These are phyloP conservation scores for Apocheima hispidaria DNA, from an alignment of 2,888 invertebrate genomes.

Conservation along the genomic window DNA sequence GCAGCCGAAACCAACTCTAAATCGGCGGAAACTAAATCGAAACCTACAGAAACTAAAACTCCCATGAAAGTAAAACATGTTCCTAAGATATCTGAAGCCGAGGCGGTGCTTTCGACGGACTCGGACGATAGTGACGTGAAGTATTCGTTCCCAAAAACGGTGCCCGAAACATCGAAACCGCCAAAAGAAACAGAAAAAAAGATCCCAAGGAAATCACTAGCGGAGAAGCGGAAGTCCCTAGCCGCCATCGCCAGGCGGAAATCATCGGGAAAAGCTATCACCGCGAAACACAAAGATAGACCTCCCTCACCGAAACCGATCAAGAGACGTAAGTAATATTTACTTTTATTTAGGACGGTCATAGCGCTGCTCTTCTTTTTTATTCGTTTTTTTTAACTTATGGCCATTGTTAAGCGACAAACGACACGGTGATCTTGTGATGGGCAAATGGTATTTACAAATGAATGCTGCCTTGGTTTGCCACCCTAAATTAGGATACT, in stretches of 20 bases:
- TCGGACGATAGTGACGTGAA: slow-evolving; percentile 80
- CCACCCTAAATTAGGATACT: no score
- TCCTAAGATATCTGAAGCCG: slow-evolving; percentile 53
- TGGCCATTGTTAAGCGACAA: no score
- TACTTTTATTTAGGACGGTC: no score
- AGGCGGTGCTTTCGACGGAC: slow-evolving; percentile 64
- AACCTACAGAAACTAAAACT: slow-evolving; percentile 5
- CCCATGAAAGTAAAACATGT: slow-evolving; percentile 45
- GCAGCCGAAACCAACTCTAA: slow-evolving; percentile 6
- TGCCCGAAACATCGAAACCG: slow-evolving; percentile 48
- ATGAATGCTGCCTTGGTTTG: no score
- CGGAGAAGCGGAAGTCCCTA: slow-evolving; percentile 70
- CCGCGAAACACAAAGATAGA: slow-evolving; percentile 56
- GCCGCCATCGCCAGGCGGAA: slow-evolving; percentile 72
- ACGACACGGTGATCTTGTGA: no score
- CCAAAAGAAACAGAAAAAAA: slow-evolving; percentile 51
- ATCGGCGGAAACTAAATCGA: neutral
- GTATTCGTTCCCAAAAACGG: slow-evolving; percentile 75
- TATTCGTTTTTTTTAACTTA: no score
- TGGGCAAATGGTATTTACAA: no score
- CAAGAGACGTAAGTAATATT: slow-evolving; percentile 71
- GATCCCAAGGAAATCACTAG: slow-evolving; percentile 57
- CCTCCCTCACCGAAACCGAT: slow-evolving; percentile 59
- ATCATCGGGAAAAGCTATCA: slow-evolving; percentile 63
- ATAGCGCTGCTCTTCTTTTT: no score